Evolutionary conservation across 2,888 invertebrate species (phyloP), one percentile per base, ranked within the genome.

Genomic region (Ormyrus rosae): DNA sequence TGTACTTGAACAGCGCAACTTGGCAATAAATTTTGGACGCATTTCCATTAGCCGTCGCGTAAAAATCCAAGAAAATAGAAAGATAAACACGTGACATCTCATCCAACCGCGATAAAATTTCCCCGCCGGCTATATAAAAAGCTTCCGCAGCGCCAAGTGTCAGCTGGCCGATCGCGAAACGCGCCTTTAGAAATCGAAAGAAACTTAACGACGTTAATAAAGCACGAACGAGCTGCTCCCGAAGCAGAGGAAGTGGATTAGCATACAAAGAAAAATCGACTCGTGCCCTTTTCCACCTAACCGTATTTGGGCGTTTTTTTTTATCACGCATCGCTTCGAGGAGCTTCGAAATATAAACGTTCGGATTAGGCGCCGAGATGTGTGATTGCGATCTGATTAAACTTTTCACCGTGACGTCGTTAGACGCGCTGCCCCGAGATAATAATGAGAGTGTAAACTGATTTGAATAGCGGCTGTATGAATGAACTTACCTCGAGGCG

Each of bases 381-480:
- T 9, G 11, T 34, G 34, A 34, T 34, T 34, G 34, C 34, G 34
- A 34, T 34, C 34, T 34, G 34, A 34, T 34, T 65, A n/a, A 50
- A 55, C 46, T 69, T 70, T 70, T 70, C 70, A 70, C 58, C 70
- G 70, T 70, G 70, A 70, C 70, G 70, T 58, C 56, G 56, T 69
- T 69, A 69, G n/a, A 8, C 34, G 34, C 34, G 34, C 34, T 13
- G 69, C 46, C 55, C 55, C 34, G 34, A n/a, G 9, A 34, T 55
- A 65, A 64, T 75, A 75, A 75, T 67, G 67, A 67, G 65, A 75
- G 63, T 75, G 58, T 75, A 60, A 75, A 75, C 67, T 67, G 34
- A 67, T 67, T 67, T 67, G 58, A 75, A 75, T 75, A 64, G 10
- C 10, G 51, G n/a, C n/a, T 55, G 9, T 60, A 48, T 58, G 58